These are phyloP conservation scores for Gonioctena quinquepunctata DNA, from an alignment of 1,140 invertebrate species.

Conservation along the genomic window DNA sequence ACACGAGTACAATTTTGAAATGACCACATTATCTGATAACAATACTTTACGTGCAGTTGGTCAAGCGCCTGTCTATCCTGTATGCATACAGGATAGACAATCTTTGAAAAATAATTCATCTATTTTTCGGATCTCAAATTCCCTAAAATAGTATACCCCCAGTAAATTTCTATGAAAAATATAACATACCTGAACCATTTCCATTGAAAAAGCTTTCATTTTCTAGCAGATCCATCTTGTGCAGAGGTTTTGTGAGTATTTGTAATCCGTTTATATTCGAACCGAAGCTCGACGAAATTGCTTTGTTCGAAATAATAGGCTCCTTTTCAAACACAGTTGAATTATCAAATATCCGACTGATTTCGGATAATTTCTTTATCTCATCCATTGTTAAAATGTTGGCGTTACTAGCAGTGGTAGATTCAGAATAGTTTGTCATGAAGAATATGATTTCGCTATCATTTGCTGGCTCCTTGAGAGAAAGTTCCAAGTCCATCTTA, in stretches of 20 bases:
- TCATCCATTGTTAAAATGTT: slow-evolving; percentile 42
- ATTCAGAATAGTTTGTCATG: slow-evolving; percentile 19
- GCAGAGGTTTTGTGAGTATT: slow-evolving; percentile 68
- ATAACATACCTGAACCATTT: background rate
- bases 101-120: too few relatives aligned
- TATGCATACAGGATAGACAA: too few relatives aligned
- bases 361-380: slow-evolving; percentile 54
- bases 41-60: too few relatives aligned
- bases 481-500: slow-evolving; percentile 37
- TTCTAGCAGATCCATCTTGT: slow-evolving; percentile 53
- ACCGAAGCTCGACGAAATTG: slow-evolving; percentile 59
- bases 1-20: too few relatives aligned
- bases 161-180: too few relatives aligned
- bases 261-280: slow-evolving; percentile 64
- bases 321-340: slow-evolving; percentile 55
- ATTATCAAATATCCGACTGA: slow-evolving; percentile 59
- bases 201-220: background rate
- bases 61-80: too few relatives aligned
- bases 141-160: too few relatives aligned
- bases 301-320: slow-evolving; percentile 62
- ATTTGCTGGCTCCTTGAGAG: slow-evolving; percentile 24
- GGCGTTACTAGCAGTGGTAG: background rate
- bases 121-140: too few relatives aligned
- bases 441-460: slow-evolving; percentile 9
- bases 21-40: too few relatives aligned